phyloP scores from a whole-genome alignment of 2,113 vertebrate genomes.

The Brachyistius frenatus region DNA sequence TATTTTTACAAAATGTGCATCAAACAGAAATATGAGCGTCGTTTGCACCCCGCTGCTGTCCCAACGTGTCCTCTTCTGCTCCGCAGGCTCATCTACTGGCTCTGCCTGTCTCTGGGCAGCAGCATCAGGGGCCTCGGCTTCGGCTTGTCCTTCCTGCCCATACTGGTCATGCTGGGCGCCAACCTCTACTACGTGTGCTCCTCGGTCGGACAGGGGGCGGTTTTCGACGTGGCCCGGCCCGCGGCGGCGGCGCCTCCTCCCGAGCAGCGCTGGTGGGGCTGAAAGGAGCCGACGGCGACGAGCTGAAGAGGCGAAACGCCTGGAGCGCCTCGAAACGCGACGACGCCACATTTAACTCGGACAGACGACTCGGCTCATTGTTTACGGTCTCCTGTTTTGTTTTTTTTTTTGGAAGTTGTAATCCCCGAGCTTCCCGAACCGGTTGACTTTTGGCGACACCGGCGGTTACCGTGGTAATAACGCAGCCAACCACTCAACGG shows the following conservation, averaged over 20 bases:
- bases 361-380: not conserved
- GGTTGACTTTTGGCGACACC: not conserved
- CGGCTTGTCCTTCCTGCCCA: constrained; percentile 89
- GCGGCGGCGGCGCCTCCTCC: constrained; percentile 54
- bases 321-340: not conserved
- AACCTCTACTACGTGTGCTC: constrained; percentile 90
- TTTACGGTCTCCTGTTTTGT: not conserved
- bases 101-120: constrained; percentile 87
- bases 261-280: constrained; percentile 86
- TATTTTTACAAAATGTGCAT: not conserved
- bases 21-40: not conserved
- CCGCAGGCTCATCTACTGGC: constrained; percentile 91
- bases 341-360: not conserved
- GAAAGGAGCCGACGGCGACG: constrained; percentile 26
- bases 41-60: not conserved
- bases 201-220: constrained; percentile 74
- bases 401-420: not conserved
- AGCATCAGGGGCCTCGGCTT: constrained; percentile 89
- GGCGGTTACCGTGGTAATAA: not conserved
- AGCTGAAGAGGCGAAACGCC: too few relatives aligned
- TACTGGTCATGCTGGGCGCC: constrained; percentile 88
- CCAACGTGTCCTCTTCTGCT: not conserved
- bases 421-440: not conserved
- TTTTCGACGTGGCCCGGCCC: constrained; percentile 81
- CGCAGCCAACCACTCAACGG: not conserved